These are phyloP conservation scores for Pelochelys cantorii DNA, from an alignment of 2,797 vertebrate genomes.

Conservation along the genomic window DNA sequence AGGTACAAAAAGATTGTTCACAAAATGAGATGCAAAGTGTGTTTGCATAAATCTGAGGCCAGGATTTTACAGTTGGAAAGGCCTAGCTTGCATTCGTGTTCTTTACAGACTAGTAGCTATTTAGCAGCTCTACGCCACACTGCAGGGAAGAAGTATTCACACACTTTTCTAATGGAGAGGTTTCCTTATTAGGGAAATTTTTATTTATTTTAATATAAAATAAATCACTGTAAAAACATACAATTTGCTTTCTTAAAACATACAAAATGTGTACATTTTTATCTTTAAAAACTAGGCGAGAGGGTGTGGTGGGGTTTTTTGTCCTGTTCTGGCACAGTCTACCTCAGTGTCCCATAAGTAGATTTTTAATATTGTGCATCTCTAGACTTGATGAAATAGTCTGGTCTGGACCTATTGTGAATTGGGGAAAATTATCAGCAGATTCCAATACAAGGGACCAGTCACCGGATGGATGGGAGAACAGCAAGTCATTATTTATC, in stretches of 20 bases:
- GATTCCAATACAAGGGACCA: slow-evolving; percentile 67
- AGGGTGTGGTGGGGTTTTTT: slow-evolving; percentile 68
- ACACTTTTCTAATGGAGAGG: slow-evolving; percentile 89
- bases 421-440: slow-evolving; percentile 52
- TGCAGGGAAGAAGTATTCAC: slow-evolving; percentile 77
- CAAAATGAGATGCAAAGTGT: not conserved
- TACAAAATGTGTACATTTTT: slow-evolving; percentile 69
- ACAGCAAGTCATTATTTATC: not conserved
- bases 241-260: slow-evolving; percentile 84
- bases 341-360: slow-evolving; percentile 91
- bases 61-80: slow-evolving; percentile 54
- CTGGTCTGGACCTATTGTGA: slow-evolving; percentile 62
- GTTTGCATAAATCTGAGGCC: slow-evolving; percentile 75
- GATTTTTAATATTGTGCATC: slow-evolving; percentile 77
- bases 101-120: slow-evolving; percentile 58
- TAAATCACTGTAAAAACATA: slow-evolving; percentile 86
- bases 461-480: slow-evolving; percentile 41
- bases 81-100: slow-evolving; percentile 73
- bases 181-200: slow-evolving; percentile 88
- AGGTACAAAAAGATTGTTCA: slow-evolving; percentile 26
- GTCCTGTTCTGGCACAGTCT: slow-evolving; percentile 90
- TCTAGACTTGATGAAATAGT: slow-evolving; percentile 68
- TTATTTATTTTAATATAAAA: slow-evolving; percentile 95
- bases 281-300: slow-evolving; percentile 72
- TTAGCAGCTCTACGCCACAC: slow-evolving; percentile 42